Evolutionary conservation across 2,888 invertebrate genomes (phyloP).

Genomic region (Allacma fusca): DNA sequence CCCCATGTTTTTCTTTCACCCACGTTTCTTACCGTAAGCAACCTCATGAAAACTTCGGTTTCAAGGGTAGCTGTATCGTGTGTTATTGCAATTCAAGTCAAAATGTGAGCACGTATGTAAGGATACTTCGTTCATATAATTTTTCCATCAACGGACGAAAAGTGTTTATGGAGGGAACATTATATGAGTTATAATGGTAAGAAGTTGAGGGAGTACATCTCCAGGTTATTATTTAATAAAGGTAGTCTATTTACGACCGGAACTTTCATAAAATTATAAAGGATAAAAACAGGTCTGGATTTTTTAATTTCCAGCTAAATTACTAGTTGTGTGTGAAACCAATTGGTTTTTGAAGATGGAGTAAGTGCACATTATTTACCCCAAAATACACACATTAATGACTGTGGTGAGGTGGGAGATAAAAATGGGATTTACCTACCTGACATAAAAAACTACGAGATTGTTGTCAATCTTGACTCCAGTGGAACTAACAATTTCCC

Average conservation of each 20-base stretch:
- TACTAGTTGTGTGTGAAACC: neutral
- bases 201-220: too few relatives aligned
- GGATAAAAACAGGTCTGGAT: neutral
- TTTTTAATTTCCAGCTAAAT: neutral
- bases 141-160: too few relatives aligned
- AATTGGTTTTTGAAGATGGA: neutral
- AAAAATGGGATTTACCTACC: slow-evolving; percentile 42
- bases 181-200: too few relatives aligned
- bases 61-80: too few relatives aligned
- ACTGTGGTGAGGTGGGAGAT: neutral
- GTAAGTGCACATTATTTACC: neutral
- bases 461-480: slow-evolving; percentile 44
- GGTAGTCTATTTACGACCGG: neutral
- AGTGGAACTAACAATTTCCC: slow-evolving; percentile 63
- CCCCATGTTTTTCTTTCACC: neutral
- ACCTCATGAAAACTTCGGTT: too few relatives aligned
- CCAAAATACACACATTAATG: neutral
- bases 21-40: too few relatives aligned
- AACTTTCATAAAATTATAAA: slow-evolving; percentile 4
- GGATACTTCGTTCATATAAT: too few relatives aligned
- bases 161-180: too few relatives aligned
- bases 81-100: too few relatives aligned
- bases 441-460: slow-evolving; percentile 53
- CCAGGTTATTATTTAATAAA: neutral
- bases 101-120: too few relatives aligned